These are phyloP conservation scores for Serilophus lunatus DNA, from an alignment of 2,113 vertebrate species.

Conservation along the genomic window DNA sequence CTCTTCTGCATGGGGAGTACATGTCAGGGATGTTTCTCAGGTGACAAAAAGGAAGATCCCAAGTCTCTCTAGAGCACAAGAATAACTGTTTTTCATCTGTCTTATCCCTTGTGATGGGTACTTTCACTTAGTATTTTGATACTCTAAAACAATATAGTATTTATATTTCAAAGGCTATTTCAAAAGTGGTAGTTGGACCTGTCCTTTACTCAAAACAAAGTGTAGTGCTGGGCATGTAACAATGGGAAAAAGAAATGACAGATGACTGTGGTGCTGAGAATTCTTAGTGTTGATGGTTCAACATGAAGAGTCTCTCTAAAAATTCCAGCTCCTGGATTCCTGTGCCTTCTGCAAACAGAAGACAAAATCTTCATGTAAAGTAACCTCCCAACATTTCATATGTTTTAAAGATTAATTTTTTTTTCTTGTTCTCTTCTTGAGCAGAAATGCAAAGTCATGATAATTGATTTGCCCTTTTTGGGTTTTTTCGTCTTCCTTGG, in stretches of 20 bases:
- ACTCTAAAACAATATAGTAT: neutral
- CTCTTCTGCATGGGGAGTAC: neutral
- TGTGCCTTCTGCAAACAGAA: neutral
- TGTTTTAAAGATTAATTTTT: neutral
- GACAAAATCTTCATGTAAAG: neutral
- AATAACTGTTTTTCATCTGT: neutral
- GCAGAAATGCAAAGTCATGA: neutral
- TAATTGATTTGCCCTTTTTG: neutral
- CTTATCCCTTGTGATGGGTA: neutral
- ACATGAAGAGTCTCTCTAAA: neutral
- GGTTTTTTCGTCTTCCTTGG: neutral
- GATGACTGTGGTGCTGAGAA: neutral
- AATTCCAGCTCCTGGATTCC: neutral
- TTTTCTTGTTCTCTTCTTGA: neutral
- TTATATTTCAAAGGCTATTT: neutral
- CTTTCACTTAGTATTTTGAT: neutral
- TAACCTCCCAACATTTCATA: neutral
- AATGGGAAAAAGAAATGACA: neutral
- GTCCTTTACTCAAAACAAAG: neutral
- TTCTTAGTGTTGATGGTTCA: neutral
- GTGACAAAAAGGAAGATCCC: constrained; percentile 33
- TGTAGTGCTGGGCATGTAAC: neutral
- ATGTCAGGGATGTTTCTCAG: constrained; percentile 34
- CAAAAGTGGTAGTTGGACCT: neutral
- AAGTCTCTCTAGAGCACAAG: neutral